Conservation (phyloP, 2,888 invertebrate species). For the Arge pagana region DNA sequence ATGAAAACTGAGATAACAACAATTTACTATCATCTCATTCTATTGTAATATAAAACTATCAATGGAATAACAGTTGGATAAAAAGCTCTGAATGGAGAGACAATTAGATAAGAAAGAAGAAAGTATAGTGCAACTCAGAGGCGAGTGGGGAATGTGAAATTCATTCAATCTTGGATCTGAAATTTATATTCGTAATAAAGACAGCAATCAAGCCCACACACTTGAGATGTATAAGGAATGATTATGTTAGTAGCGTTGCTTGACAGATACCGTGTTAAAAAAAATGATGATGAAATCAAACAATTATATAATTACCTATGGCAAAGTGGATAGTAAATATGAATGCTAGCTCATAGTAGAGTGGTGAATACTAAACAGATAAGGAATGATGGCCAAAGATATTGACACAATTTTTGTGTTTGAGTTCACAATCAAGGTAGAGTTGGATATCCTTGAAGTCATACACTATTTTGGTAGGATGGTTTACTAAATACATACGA, state of each 20-base stretch:
- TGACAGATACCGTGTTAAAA: conserved; percentile 34
- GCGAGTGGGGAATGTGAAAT: conserved; percentile 18
- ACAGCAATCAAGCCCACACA: conserved; percentile 40
- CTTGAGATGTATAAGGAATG: conserved; percentile 43
- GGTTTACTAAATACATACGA: not conserved
- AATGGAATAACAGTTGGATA: conserved; percentile 30
- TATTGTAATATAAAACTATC: no score
- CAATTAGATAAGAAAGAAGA: conserved; percentile 1
- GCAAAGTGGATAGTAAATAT: conserved; percentile 12
- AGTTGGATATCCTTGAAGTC: not conserved
- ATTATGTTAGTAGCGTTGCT: conserved; percentile 33
- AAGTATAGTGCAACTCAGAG: not conserved
- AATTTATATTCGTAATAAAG: conserved; percentile 29
- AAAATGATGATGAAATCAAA: conserved; percentile 30
- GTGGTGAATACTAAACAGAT: not conserved
- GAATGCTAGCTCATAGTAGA: not conserved
- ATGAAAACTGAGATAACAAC: no score
- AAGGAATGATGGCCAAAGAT: conserved; percentile 6
- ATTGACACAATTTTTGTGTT: conserved; percentile 13
- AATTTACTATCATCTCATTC: no score
- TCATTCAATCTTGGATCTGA: conserved; percentile 37
- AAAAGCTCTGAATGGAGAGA: conserved; percentile 2
- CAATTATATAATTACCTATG: conserved; percentile 18
- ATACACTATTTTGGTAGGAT: not conserved
- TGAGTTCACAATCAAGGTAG: conserved; percentile 9